Base-by-base conservation (phyloP, 2,888 invertebrate genomes). In the Agrotis ipsilon region DNA sequence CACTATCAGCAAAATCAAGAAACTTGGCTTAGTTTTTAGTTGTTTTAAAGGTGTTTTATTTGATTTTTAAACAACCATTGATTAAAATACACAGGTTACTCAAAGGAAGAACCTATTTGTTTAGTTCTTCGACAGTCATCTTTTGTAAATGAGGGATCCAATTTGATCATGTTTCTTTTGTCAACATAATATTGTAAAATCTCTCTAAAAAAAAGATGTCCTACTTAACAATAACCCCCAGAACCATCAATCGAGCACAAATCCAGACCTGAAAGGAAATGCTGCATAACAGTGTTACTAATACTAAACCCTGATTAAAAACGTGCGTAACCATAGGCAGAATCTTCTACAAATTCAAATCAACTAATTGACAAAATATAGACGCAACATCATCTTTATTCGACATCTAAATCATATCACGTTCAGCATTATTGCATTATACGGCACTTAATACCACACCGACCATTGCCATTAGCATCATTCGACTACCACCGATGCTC, bases 401-500 rank as follows among this genome's bases (percentile, higher is more conserved):
- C 7, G 1, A 60, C 32, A 75, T 39, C 24, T 21, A 61, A 72
- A 72, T 19, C 21, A 14, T 21, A 60, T 45, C 27, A 18, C 70
- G 18, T 46, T 7, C 14, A 65, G n/a, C 19, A 39, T 18, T 4
- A 69, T 49, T 69, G 43, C 69, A 27, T 58, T 69, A 59, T 43
- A 1, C 18, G 49, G 43, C 46, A 68, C 46, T 27, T 52, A 46
- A 59, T 49, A 58, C 58, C 11, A 75, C 54, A 24, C 63, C 66
- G 39, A 64, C 11, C 24, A 68, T 54, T 48, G 39, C 39, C 39
- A n/a, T 46, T 68, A 66, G 59, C 81, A 55, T 52, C 64, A 73
- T 69, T 77, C 58, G 62, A 59, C 27, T 39, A 48, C 77, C 73
- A 61, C 62, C 54, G 72, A 80, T 66, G 79, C 52, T 49, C 9